These are phyloP conservation scores for Semotilus atromaculatus DNA, from an alignment of 2,797 vertebrate species.

Conservation along the genomic window DNA sequence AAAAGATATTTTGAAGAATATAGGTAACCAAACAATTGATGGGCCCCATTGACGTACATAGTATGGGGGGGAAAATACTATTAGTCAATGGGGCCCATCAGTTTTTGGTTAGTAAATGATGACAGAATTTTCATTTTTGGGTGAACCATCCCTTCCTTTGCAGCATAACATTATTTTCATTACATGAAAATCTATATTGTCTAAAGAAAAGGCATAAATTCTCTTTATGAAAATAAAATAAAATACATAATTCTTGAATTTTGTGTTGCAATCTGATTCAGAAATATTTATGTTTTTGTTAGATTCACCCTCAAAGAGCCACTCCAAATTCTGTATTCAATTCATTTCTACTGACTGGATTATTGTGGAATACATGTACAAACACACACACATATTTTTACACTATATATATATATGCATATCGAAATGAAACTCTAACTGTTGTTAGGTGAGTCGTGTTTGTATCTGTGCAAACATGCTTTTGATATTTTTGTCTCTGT, in stretches of 20 bases:
- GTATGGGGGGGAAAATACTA: too few species aligned
- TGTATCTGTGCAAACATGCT: constrained; percentile 50
- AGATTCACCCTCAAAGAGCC: neutral
- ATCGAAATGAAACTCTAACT: constrained; percentile 29
- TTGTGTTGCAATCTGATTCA: neutral
- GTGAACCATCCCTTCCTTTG: too few species aligned
- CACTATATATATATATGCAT: neutral
- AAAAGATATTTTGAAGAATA: neutral
- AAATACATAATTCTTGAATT: neutral
- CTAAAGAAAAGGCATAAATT: neutral
- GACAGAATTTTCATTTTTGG: too few species aligned
- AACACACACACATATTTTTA: neutral
- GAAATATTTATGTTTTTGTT: neutral
- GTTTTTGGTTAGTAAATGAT: too few species aligned
- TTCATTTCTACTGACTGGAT: neutral
- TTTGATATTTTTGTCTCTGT: constrained; percentile 49
- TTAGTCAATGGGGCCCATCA: too few species aligned
- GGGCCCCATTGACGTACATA: too few species aligned
- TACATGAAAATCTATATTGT: neutral
- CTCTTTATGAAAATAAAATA: neutral
- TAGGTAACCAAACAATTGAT: neutral
- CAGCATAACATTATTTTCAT: neutral
- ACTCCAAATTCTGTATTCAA: neutral
- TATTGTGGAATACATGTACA: neutral
- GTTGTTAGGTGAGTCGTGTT: constrained; percentile 24